Conservation (phyloP, 2,797 vertebrate genomes). For the Pantherophis vulpinus region DNA sequence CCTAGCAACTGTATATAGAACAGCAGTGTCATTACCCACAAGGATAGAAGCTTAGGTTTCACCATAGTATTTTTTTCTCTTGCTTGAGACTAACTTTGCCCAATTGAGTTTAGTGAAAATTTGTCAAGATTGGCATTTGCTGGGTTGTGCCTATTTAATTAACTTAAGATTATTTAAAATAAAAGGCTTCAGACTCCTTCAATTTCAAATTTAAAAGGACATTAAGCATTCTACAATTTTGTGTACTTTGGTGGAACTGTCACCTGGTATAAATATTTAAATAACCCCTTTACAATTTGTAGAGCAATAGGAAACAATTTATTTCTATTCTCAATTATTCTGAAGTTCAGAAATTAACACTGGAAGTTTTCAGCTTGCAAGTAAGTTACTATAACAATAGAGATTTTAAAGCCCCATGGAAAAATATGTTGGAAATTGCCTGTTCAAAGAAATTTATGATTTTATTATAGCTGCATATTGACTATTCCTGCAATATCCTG, state of each 20-base stretch:
- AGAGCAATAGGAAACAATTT: slow-evolving; percentile 38
- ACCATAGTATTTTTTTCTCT: not conserved
- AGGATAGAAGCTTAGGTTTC: not conserved
- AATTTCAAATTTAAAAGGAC: slow-evolving; percentile 18
- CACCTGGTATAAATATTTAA: slow-evolving; percentile 37
- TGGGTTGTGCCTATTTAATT: not conserved
- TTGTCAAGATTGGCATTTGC: not conserved
- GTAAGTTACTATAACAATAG: slow-evolving; percentile 63
- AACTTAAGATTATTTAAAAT: not conserved
- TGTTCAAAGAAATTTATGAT: slow-evolving; percentile 78
- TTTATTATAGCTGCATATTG: slow-evolving; percentile 76
- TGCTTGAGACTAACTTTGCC: not conserved
- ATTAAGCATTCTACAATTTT: slow-evolving; percentile 22
- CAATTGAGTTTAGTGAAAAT: not conserved
- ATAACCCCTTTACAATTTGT: slow-evolving; percentile 16
- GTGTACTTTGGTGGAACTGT: not conserved
- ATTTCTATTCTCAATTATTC: slow-evolving; percentile 47
- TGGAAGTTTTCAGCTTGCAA: slow-evolving; percentile 60
- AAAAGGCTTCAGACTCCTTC: not conserved
- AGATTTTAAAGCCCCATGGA: slow-evolving; percentile 66
- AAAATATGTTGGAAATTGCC: slow-evolving; percentile 72
- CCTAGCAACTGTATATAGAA: not conserved
- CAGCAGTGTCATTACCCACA: not conserved
- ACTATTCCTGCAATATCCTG: slow-evolving; percentile 73
- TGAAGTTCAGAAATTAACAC: slow-evolving; percentile 57